Conservation (phyloP, 2,888 invertebrate genomes). For the Endotricha flammealis region DNA sequence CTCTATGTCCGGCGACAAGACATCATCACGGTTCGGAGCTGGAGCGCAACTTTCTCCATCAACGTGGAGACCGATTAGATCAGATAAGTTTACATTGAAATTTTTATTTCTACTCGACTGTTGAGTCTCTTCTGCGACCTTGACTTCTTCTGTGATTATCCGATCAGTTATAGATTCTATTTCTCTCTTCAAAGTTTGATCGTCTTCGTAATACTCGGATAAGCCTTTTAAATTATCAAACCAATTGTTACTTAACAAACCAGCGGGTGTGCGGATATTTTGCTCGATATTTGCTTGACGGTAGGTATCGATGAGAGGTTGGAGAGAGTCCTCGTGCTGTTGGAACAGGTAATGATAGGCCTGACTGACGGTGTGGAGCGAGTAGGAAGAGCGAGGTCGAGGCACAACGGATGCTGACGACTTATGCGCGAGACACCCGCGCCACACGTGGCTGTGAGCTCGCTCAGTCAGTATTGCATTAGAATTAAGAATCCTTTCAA, state of each 20-base stretch:
- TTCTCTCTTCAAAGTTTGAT: constrained; percentile 51
- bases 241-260: constrained; percentile 52
- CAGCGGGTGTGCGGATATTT: constrained; percentile 33
- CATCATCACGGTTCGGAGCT: constrained; percentile 42
- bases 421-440: constrained; percentile 44
- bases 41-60: constrained; percentile 56
- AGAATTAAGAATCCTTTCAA: constrained; percentile 81
- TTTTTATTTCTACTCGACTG: constrained; percentile 38
- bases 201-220: constrained; percentile 73
- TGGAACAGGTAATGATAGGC: constrained; percentile 64
- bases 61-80: constrained; percentile 55
- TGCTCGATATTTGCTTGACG: constrained; percentile 41
- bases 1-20: constrained; percentile 47
- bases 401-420: constrained; percentile 51
- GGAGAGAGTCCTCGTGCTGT: constrained; percentile 69
- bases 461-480: constrained; percentile 73
- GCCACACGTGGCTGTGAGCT: constrained; percentile 62
- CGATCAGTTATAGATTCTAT: constrained; percentile 58
- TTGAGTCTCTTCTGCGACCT: constrained; percentile 30
- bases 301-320: constrained; percentile 58
- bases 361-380: constrained; percentile 61
- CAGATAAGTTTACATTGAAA: constrained; percentile 68
- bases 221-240: constrained; percentile 63
- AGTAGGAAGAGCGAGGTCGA: constrained; percentile 63
- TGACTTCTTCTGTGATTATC: constrained; percentile 48